A percentile compares a stretch with the other conserved stretches of the same genome.
phyloP scores from a whole-genome alignment of 2,888 invertebrate genomes.

The Dynastes maya region DNA sequence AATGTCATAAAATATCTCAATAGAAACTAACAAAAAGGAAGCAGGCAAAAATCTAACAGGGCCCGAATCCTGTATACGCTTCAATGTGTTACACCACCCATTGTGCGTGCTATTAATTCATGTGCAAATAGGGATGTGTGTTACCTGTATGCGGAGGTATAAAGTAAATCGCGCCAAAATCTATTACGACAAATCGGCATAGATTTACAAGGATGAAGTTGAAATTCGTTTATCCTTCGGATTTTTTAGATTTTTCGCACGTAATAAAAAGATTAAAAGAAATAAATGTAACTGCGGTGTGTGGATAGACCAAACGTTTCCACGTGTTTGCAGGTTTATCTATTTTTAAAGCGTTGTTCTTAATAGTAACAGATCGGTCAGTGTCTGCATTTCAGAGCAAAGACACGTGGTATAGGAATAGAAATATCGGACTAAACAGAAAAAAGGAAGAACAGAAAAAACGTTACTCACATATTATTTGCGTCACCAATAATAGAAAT shows the following conservation, averaged over 20 bases:
- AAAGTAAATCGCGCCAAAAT: slow-evolving; percentile 28
- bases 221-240: slow-evolving; percentile 4
- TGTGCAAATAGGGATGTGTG: no score
- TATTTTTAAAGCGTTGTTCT: slow-evolving; percentile 40
- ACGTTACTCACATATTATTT: slow-evolving; percentile 18
- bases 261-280: slow-evolving; percentile 9
- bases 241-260: slow-evolving; percentile 12
- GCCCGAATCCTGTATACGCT: background rate
- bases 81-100: background rate
- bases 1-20: slow-evolving; percentile 22
- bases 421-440: slow-evolving; percentile 1
- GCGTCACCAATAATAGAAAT: slow-evolving; percentile 17
- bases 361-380: slow-evolving; percentile 45
- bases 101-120: no score
- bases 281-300: slow-evolving; percentile 14
- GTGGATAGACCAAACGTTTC: slow-evolving; percentile 21
- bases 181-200: background rate
- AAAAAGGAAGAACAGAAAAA: slow-evolving; percentile 18
- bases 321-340: slow-evolving; percentile 42
- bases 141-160: background rate
- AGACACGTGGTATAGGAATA: slow-evolving; percentile 40
- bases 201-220: background rate
- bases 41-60: slow-evolving; percentile 32
- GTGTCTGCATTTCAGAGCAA: slow-evolving; percentile 40
- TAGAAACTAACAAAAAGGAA: slow-evolving; percentile 4